Percentiles rank a stretch among this genome's conserved stretches.
Evolutionary conservation across 2,888 invertebrate genomes (phyloP).

Genomic region (Macrosoma leucophasiata): DNA sequence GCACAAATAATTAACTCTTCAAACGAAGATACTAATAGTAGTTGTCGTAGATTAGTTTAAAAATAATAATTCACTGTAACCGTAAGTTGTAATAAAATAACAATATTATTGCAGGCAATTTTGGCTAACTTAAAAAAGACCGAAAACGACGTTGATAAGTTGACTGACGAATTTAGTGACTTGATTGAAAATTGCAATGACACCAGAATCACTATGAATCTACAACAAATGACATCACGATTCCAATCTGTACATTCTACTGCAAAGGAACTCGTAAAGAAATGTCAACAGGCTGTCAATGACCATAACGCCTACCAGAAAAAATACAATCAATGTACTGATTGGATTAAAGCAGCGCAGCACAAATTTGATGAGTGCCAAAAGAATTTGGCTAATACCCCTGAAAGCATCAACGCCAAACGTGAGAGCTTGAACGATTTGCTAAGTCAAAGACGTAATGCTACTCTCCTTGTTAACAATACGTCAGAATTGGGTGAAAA

Average conservation of each 20-base stretch:
- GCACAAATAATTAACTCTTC: constrained; percentile 4
- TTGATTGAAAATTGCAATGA: constrained; percentile 90
- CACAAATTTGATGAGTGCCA: constrained; percentile 81
- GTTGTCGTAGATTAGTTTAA: constrained; percentile 64
- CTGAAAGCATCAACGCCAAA: constrained; percentile 82
- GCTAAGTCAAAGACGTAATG: constrained; percentile 83
- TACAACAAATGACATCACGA: constrained; percentile 92
- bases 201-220: constrained; percentile 88
- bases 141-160: constrained; percentile 90
- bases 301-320: constrained; percentile 88
- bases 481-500: constrained; percentile 93
- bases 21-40: constrained; percentile 54
- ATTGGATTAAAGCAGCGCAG: constrained; percentile 87
- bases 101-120: constrained; percentile 76
- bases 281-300: constrained; percentile 90
- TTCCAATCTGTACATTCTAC: constrained; percentile 93
- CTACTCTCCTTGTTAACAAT: constrained; percentile 85
- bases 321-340: constrained; percentile 88
- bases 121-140: constrained; percentile 86
- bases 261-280: constrained; percentile 92
- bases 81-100: background rate
- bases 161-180: constrained; percentile 90
- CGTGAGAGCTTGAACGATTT: constrained; percentile 83
- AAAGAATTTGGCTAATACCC: constrained; percentile 78
- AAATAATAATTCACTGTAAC: constrained; percentile 11